Evolutionary conservation across 2,888 invertebrate species (phyloP).

Genomic region (Chymomyza fuscimana): DNA sequence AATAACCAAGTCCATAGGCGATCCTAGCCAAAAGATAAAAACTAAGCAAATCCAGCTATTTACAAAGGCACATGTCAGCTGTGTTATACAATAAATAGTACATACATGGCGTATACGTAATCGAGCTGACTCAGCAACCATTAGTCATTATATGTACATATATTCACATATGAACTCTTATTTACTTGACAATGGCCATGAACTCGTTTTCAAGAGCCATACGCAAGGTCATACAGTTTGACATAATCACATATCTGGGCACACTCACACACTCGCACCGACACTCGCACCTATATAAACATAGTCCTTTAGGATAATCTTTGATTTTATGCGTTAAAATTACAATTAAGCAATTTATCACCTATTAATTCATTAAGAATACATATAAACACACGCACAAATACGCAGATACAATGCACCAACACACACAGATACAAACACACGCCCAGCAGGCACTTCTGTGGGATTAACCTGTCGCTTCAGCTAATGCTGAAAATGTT

Average conservation of each 20-base stretch:
- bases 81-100: not conserved
- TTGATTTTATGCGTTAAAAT: slow-evolving; percentile 57
- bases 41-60: no score
- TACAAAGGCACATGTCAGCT: not conserved
- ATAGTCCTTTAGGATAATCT: slow-evolving; percentile 1
- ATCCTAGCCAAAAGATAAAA: no score
- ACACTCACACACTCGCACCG: not conserved
- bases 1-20: no score
- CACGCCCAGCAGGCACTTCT: not conserved
- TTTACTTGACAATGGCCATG: slow-evolving; percentile 26
- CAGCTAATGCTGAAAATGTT: slow-evolving; percentile 10
- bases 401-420: slow-evolving; percentile 1
- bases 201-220: slow-evolving; percentile 19
- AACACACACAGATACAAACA: not conserved
- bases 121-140: slow-evolving; percentile 55
- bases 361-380: slow-evolving; percentile 49
- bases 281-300: not conserved
- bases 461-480: slow-evolving; percentile 10
- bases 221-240: not conserved
- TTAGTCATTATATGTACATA: slow-evolving; percentile 40
- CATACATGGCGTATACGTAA: slow-evolving; percentile 16
- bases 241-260: not conserved
- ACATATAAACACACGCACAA: slow-evolving; percentile 25
- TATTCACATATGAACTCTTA: not conserved
- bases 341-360: slow-evolving; percentile 75